Conservation (phyloP, 2,888 invertebrate species). For the Anthoptus insignis region DNA sequence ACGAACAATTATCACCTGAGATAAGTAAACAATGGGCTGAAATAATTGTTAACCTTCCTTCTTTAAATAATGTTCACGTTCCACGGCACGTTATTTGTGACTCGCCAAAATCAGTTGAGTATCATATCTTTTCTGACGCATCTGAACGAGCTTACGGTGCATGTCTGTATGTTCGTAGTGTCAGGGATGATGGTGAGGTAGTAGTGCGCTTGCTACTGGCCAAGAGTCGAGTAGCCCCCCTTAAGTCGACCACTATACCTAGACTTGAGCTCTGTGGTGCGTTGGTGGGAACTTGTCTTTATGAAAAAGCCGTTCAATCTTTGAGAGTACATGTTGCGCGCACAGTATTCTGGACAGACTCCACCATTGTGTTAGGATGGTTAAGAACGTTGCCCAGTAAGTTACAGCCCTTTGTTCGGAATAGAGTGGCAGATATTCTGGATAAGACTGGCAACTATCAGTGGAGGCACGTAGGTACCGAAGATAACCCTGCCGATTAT, state of each 20-base stretch:
- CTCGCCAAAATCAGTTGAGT: constrained; percentile 37
- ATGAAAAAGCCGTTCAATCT: constrained; percentile 45
- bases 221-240: constrained; percentile 51
- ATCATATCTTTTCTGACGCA: constrained; percentile 53
- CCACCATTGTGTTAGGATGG: constrained; percentile 54
- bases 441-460: constrained; percentile 42
- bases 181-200: constrained; percentile 28
- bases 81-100: constrained; percentile 48
- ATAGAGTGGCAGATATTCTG: constrained; percentile 51
- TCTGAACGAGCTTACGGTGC: constrained; percentile 54
- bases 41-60: constrained; percentile 27
- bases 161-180: constrained; percentile 49
- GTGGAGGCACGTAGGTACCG: constrained; percentile 52
- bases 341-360: constrained; percentile 52
- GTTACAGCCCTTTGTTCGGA: constrained; percentile 52
- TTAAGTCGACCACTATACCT: constrained; percentile 53
- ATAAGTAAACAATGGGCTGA: constrained; percentile 10
- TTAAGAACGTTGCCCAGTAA: constrained; percentile 42
- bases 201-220: constrained; percentile 46
- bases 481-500: constrained; percentile 42
- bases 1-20: constrained; percentile 26
- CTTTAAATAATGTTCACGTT: constrained; percentile 44
- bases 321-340: constrained; percentile 39
- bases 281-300: constrained; percentile 50
- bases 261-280: constrained; percentile 56